Evolutionary conservation across 1,140 invertebrate species (phyloP).

Genomic region (Trichogramma pretiosum): DNA sequence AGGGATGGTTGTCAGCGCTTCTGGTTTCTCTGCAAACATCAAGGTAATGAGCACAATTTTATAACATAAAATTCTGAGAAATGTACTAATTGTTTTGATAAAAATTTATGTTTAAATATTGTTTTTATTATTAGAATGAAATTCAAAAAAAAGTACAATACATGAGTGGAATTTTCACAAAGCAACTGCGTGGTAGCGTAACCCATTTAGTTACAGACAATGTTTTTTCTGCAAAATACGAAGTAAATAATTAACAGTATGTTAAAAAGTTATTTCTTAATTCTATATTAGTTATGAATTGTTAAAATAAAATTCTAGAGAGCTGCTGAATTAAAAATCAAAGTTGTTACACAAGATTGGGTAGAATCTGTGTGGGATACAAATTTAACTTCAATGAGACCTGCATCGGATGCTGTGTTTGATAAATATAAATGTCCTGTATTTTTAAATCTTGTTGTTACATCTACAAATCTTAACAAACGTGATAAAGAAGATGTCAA

Average conservation of each 20-base stretch:
- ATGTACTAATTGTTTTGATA: neutral
- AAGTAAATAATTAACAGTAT: slow-evolving; percentile 51
- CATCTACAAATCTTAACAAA: slow-evolving; percentile 63
- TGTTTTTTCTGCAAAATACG: slow-evolving; percentile 64
- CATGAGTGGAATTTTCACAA: slow-evolving; percentile 75
- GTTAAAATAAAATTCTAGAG: slow-evolving; percentile 44
- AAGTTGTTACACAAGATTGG: slow-evolving; percentile 73
- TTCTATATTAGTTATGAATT: slow-evolving; percentile 11
- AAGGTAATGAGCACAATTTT: slow-evolving; percentile 47
- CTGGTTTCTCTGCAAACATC: slow-evolving; percentile 53
- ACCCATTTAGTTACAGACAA: slow-evolving; percentile 77
- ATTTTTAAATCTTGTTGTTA: slow-evolving; percentile 71
- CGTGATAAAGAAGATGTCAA: slow-evolving; percentile 62
- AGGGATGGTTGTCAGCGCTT: slow-evolving; percentile 62
- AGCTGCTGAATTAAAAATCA: slow-evolving; percentile 60
- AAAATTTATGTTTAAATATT: neutral
- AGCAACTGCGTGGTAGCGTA: slow-evolving; percentile 58
- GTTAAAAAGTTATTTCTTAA: slow-evolving; percentile 13
- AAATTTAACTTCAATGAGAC: slow-evolving; percentile 53
- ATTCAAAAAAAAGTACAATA: slow-evolving; percentile 62
- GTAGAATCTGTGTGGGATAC: slow-evolving; percentile 68
- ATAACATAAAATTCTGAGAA: neutral
- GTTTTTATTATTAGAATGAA: slow-evolving; percentile 45
- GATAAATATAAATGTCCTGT: slow-evolving; percentile 61
- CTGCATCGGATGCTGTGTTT: slow-evolving; percentile 56